Conservation (phyloP, 2,113 vertebrate genomes). For the Varanus salvator region DNA sequence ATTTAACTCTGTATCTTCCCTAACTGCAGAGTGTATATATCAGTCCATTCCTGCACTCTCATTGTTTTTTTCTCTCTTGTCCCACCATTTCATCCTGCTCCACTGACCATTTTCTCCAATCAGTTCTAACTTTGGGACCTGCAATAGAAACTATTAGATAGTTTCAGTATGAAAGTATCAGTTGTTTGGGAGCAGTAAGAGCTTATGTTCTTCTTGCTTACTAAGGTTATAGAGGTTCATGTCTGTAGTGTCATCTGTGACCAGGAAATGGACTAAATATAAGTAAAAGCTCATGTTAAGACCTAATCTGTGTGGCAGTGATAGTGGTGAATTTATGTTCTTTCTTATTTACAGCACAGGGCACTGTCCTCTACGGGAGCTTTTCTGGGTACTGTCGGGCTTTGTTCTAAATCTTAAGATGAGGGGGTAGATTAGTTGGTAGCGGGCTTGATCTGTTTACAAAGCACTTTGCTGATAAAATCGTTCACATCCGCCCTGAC, state of each 20-base stretch:
- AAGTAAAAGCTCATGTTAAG: neutral
- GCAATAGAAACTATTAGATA: neutral
- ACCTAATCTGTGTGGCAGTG: neutral
- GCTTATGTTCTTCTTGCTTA: neutral
- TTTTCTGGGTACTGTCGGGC: neutral
- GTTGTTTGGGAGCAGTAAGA: neutral
- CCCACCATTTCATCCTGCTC: neutral
- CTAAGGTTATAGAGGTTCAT: neutral
- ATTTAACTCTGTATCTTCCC: neutral
- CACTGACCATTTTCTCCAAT: neutral
- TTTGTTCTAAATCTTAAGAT: neutral
- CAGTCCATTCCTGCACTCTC: neutral
- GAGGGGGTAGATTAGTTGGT: neutral
- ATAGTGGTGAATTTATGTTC: neutral
- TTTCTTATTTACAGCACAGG: neutral
- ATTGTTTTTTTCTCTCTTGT: neutral
- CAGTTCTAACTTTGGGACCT: neutral
- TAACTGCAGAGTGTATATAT: neutral
- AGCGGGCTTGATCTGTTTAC: neutral
- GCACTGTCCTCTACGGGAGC: neutral
- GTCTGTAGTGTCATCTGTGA: neutral
- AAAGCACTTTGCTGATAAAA: conserved; percentile 20
- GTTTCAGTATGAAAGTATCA: neutral
- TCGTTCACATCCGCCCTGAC: neutral
- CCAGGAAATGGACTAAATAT: neutral